Base-by-base conservation (phyloP, 2,797 vertebrate genomes). In the Triplophysa bombifrons region DNA sequence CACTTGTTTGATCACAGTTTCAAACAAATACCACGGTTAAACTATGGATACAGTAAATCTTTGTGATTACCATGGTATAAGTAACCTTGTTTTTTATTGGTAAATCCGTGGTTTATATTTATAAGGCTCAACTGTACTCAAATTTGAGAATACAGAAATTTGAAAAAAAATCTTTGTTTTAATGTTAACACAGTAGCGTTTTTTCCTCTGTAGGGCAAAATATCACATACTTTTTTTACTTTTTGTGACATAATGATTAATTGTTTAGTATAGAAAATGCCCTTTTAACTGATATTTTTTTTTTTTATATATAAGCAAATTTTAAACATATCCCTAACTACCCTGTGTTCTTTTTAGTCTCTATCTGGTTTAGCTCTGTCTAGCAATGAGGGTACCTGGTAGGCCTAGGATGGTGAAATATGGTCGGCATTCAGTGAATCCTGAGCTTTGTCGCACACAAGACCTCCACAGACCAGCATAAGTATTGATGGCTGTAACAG, bases 391-490 rank as follows among this genome's bases (percentile, higher is more conserved):
- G 89, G 69, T 94, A 96, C 96, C 95, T 94, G 96, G 96, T 71
- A 98, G 90, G 44, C 96, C 96, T 84, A 98, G 91, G 76, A 98
- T 93, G 85, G 96, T 98, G 89, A 93, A 95, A 87, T 96, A 98
- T 0, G 93, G 93, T 0, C 96, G 94, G 78, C 96, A 97, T 63
- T 97, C 96, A 0, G 96, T 96, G 88, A 96, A 95, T 58, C 96
- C 96, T 0, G 95, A 96, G 84, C 93, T 96, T 81, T 96, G 94
- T 1, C 91, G 91, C 11, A 96, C 93, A 0, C 96, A 97, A 0
- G 95, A 95, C 71, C 92, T 94, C 96, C 96, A 97, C 27, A 97
- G 92, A 48, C 96, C 95, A 17, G 94, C 94, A 81, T 94, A 96
- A 78, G 94, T 94, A 89, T 90, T 96, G 0, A 97, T 91, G 0